Evolutionary conservation across 2,113 vertebrate genomes (phyloP).

Genomic region (Gallinago paraguaiae): DNA sequence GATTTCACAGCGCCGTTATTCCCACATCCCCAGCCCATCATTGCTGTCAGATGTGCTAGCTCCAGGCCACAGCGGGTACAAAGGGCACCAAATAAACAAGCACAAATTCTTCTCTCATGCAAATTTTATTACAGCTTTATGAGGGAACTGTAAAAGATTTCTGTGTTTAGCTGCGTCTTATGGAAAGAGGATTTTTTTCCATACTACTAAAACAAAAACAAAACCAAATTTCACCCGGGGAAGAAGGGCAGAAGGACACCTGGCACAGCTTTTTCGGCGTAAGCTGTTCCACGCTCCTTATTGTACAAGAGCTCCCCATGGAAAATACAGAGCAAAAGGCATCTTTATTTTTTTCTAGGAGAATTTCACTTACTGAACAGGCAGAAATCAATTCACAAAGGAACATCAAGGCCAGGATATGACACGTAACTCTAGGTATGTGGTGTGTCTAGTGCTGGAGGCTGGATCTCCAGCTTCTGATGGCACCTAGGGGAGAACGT

Average conservation of each 20-base stretch:
- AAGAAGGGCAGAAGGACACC: conserved; percentile 6
- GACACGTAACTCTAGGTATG: neutral
- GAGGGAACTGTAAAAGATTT: neutral
- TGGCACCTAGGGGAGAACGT: neutral
- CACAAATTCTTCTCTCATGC: conserved; percentile 28
- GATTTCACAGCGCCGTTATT: conserved; percentile 18
- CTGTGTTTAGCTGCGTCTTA: conserved; percentile 6
- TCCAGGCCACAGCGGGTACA: neutral
- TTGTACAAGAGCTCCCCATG: neutral
- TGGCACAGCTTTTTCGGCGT: neutral
- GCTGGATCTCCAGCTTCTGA: neutral
- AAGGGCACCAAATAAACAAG: conserved; percentile 38
- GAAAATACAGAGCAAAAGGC: neutral
- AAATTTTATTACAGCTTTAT: conserved; percentile 31
- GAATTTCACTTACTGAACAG: neutral
- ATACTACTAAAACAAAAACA: conserved; percentile 29
- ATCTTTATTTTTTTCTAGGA: neutral
- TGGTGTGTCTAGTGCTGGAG: neutral
- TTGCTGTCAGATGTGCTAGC: conserved; percentile 31
- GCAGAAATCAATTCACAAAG: neutral
- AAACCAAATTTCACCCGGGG: neutral
- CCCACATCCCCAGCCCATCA: neutral
- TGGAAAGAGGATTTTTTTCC: conserved; percentile 25
- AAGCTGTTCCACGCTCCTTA: neutral
- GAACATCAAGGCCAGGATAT: neutral